Percentiles rank a stretch among this genome's conserved stretches.
Evolutionary conservation across 2,888 invertebrate genomes (phyloP).

Genomic region (Hydropsyche betteni): DNA sequence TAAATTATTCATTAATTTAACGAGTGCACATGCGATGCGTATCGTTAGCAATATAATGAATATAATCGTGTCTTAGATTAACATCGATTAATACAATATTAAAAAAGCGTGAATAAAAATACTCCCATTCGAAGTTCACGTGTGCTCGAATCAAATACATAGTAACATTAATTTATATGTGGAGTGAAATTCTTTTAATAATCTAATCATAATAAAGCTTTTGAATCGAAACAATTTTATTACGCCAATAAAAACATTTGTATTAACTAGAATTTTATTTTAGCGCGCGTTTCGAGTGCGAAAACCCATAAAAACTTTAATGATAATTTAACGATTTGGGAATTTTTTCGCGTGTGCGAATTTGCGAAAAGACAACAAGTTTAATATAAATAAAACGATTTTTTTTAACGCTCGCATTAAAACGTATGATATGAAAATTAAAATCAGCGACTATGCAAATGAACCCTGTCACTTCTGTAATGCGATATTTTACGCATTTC

Average conservation of each 20-base stretch:
- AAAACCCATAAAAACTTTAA: no score
- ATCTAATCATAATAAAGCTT: slow-evolving; percentile 17
- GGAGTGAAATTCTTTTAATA: no score
- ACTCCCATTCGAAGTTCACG: not conserved
- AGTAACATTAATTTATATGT: not conserved
- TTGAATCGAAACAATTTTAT: slow-evolving; percentile 11
- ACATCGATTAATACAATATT: not conserved
- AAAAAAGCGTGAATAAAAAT: not conserved
- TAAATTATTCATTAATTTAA: slow-evolving; percentile 1
- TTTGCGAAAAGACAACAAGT: slow-evolving; percentile 1
- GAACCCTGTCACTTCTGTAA: slow-evolving; percentile 2
- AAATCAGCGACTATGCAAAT: slow-evolving; percentile 19
- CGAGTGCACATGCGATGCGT: slow-evolving; percentile 13
- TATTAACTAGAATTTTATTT: slow-evolving; percentile 19
- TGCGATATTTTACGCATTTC: not conserved
- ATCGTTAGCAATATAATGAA: slow-evolving; percentile 11
- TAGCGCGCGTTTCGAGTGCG: slow-evolving; percentile 3
- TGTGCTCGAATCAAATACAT: not conserved
- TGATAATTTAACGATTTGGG: no score
- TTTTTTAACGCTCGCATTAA: not conserved
- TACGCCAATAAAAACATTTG: slow-evolving; percentile 17
- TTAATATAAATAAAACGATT: not conserved
- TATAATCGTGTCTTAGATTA: slow-evolving; percentile 4
- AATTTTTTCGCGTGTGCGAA: slow-evolving; percentile 18
- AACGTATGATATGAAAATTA: slow-evolving; percentile 9